Conservation (phyloP, 1,140 invertebrate species). For the Delia radicum region DNA sequence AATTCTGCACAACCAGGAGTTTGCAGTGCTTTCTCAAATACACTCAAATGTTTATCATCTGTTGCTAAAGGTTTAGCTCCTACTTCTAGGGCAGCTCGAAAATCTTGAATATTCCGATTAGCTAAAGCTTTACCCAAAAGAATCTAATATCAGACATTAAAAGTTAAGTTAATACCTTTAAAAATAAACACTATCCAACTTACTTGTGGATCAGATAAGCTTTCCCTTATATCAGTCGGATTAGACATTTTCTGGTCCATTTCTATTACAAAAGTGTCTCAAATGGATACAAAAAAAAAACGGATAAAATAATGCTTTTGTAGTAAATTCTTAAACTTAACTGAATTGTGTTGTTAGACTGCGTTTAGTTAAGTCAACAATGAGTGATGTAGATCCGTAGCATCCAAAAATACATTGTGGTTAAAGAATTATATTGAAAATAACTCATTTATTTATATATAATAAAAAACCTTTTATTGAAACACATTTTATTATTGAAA, state of each 20-base stretch:
- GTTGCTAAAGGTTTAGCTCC: conserved; percentile 40
- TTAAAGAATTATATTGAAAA: no score
- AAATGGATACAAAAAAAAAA: no score
- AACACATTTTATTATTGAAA: no score
- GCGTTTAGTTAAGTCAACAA: background rate
- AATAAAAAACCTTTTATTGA: no score
- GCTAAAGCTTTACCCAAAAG: conserved; percentile 31
- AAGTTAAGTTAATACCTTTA: no score
- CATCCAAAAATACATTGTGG: no score
- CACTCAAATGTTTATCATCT: conserved; percentile 35
- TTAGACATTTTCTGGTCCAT: background rate
- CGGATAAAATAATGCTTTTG: background rate
- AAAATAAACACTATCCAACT: background rate
- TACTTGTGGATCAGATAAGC: background rate
- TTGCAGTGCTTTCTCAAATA: conserved; percentile 45
- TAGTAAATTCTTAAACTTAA: background rate
- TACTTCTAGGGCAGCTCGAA: conserved; percentile 40
- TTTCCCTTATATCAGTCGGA: background rate
- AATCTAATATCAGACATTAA: background rate
- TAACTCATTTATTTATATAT: no score
- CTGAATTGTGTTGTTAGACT: background rate
- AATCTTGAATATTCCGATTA: conserved; percentile 37
- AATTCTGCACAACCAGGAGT: conserved; percentile 59
- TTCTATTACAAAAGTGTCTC: no score
- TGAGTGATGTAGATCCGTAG: no score